A percentile compares a stretch with the other conserved stretches of the same genome.
Evolutionary conservation across 1,140 invertebrate genomes (phyloP).

Genomic region (Macrotrachela quadricornifera): DNA sequence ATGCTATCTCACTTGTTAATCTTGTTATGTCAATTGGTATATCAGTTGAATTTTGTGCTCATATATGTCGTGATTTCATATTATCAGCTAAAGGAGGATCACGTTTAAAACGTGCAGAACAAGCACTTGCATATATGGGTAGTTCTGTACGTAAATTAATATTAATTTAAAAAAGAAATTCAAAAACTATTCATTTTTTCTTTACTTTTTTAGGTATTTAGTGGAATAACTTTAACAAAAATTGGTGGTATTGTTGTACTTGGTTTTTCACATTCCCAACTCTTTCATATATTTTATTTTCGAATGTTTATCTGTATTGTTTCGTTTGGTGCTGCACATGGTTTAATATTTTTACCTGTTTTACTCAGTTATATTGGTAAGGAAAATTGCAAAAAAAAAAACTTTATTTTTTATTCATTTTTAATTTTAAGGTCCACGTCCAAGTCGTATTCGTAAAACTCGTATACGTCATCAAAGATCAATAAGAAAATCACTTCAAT

Average conservation of each 20-base stretch:
- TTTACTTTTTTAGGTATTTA: constrained; percentile 44
- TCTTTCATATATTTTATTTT: constrained; percentile 82
- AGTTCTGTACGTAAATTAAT: constrained; percentile 46
- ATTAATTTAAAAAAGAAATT: not conserved
- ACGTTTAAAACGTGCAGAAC: constrained; percentile 40
- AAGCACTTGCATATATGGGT: constrained; percentile 54
- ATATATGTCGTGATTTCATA: constrained; percentile 58
- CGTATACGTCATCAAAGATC: too few relatives aligned
- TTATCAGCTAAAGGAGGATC: constrained; percentile 36
- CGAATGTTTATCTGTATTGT: constrained; percentile 82
- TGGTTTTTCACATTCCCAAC: constrained; percentile 73
- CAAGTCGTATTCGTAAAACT: too few relatives aligned
- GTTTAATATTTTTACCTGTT: constrained; percentile 68
- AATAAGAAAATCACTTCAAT: too few relatives aligned
- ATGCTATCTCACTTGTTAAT: constrained; percentile 84
- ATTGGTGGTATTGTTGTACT: constrained; percentile 68
- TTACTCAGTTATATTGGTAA: constrained; percentile 77
- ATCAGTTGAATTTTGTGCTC: constrained; percentile 77
- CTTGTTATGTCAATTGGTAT: constrained; percentile 86
- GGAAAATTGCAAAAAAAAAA: too few relatives aligned
- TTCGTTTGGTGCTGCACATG: constrained; percentile 62
- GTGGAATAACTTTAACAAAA: constrained; percentile 80
- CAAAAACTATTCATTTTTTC: not conserved
- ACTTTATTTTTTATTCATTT: too few relatives aligned
- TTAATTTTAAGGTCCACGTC: too few relatives aligned